Evolutionary conservation across 2,888 invertebrate genomes (phyloP).

Genomic region (Pyrocoelia pectoralis): DNA sequence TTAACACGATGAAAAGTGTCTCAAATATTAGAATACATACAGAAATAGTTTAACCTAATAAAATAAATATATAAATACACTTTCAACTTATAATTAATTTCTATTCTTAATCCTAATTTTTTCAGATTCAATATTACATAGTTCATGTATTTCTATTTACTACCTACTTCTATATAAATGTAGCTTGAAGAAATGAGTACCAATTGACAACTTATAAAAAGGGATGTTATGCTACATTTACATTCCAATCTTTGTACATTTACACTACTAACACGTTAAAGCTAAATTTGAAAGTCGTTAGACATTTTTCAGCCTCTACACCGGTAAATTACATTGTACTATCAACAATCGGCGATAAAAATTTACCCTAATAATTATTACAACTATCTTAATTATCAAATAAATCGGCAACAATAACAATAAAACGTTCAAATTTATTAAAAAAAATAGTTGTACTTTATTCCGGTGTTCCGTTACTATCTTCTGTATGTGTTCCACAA

Average conservation of each 20-base stretch:
- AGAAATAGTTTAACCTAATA: background rate
- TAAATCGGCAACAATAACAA: slow-evolving; percentile 22
- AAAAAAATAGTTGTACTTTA: slow-evolving; percentile 27
- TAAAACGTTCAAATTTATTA: slow-evolving; percentile 15
- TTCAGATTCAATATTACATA: too few species aligned
- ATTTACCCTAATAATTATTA: background rate
- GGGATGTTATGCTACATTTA: background rate
- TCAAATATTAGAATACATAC: too few species aligned
- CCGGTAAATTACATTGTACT: slow-evolving; percentile 8
- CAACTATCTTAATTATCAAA: slow-evolving; percentile 6
- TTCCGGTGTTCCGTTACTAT: slow-evolving; percentile 50
- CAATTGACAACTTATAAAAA: background rate
- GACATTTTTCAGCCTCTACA: background rate
- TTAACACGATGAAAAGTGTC: too few species aligned
- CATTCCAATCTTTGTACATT: slow-evolving; percentile 2
- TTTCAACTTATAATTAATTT: background rate
- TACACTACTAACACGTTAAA: background rate
- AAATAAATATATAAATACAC: slow-evolving; percentile 14
- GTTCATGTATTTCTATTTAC: too few species aligned
- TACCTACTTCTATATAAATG: too few species aligned
- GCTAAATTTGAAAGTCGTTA: background rate
- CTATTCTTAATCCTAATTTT: background rate
- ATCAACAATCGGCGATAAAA: background rate
- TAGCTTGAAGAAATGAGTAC: too few species aligned
- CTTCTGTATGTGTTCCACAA: slow-evolving; percentile 53